A percentile compares a stretch with the other conserved stretches of the same genome.
phyloP scores from a whole-genome alignment of 2,888 invertebrate species.

The Caenorhabditis becei region DNA sequence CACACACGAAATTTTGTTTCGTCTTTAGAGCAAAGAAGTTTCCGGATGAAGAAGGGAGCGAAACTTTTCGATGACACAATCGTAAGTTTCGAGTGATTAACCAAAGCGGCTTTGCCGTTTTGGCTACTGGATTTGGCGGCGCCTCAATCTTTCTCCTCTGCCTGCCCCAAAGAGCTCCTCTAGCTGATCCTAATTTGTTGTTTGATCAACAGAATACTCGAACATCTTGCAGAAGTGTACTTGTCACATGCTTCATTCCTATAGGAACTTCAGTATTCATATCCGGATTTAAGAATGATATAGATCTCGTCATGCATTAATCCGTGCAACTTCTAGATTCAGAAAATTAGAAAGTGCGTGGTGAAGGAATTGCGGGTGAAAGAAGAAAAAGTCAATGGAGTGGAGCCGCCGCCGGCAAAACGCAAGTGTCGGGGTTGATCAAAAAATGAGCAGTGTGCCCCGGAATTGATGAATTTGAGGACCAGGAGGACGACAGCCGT shows the following conservation, averaged over 20 bases:
- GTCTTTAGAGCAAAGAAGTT: neutral
- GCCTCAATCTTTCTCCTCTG: neutral
- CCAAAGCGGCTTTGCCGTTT: neutral
- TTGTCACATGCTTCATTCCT: slow-evolving; percentile 11
- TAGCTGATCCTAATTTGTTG: slow-evolving; percentile 24
- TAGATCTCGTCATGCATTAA: slow-evolving; percentile 16
- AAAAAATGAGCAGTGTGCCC: slow-evolving; percentile 15
- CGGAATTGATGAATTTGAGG: slow-evolving; percentile 19
- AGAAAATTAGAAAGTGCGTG: neutral
- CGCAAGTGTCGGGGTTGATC: slow-evolving; percentile 9
- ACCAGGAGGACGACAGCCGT: slow-evolving; percentile 20
- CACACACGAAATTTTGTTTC: neutral
- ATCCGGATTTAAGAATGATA: slow-evolving; percentile 24
- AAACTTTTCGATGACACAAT: slow-evolving; percentile 2
- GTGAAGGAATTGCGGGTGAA: neutral
- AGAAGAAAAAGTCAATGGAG: slow-evolving; percentile 16
- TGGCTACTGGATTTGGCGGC: neutral
- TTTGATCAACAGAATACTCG: slow-evolving; percentile 4
- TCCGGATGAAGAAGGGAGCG: neutral
- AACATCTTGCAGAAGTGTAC: slow-evolving; percentile 10
- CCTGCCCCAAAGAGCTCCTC: neutral
- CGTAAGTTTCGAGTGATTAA: neutral
- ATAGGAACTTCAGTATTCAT: neutral
- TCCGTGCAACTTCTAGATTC: slow-evolving; percentile 7
- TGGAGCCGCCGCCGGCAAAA: neutral